Conservation (phyloP, 2,113 vertebrate species). For the Neodontobutis hainanensis region DNA sequence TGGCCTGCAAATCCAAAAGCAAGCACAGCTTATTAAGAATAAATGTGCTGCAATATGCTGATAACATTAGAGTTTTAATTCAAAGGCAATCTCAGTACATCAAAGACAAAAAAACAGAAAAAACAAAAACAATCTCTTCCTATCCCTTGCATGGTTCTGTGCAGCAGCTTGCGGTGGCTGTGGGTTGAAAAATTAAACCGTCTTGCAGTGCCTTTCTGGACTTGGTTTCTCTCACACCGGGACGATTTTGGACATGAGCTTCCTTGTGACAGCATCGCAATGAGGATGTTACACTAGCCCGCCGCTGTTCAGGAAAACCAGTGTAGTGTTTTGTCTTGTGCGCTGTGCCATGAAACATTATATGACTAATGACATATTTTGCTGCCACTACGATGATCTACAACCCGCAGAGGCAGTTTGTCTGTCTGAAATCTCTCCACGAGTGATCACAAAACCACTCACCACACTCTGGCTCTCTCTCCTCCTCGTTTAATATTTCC, state of each 20-base stretch:
- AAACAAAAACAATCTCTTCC: slow-evolving; percentile 1
- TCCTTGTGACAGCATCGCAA: background rate
- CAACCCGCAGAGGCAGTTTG: slow-evolving; percentile 9
- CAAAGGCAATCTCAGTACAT: slow-evolving; percentile 43
- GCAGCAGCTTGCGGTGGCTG: background rate
- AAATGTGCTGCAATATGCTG: slow-evolving; percentile 45
- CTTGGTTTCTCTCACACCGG: background rate
- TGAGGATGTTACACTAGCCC: background rate
- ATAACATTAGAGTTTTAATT: slow-evolving; percentile 53
- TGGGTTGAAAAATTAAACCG: background rate
- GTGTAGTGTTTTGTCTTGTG: background rate
- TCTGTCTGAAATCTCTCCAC: slow-evolving; percentile 2
- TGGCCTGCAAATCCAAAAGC: slow-evolving; percentile 26
- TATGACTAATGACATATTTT: slow-evolving; percentile 14
- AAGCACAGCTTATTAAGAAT: slow-evolving; percentile 39
- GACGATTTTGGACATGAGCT: background rate
- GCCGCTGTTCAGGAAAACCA: background rate
- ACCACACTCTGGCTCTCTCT: slow-evolving; percentile 1
- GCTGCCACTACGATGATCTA: slow-evolving; percentile 2
- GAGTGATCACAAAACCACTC: background rate
- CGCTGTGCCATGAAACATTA: background rate
- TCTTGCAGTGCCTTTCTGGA: background rate
- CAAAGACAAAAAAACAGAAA: slow-evolving; percentile 29
- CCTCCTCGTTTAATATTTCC: background rate
- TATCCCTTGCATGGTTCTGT: background rate